Base-by-base conservation (phyloP, 2,797 vertebrate species). In the Crypturellus tataupa region DNA sequence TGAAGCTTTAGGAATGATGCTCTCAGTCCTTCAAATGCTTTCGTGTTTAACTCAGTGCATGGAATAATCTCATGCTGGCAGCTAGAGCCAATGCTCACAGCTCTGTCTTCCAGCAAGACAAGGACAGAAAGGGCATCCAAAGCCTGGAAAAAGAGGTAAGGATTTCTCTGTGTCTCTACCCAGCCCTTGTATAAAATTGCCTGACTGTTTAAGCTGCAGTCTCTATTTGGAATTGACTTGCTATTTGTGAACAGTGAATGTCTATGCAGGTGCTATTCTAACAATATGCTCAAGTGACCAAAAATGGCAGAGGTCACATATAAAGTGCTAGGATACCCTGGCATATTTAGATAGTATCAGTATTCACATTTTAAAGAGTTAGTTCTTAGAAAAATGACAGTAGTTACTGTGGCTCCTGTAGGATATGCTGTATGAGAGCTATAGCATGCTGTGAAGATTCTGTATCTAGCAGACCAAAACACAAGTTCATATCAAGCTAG, bases 1-100 rank as follows among this genome's bases (percentile, higher is more conserved):
- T 89, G 91, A 96, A 97, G 88, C 93, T 94, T 97, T 97, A 97
- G 97, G 96, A 97, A 98, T 95, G 92, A 95, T 97, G 97, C 96
- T 96, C 93, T 96, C 90, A 24, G 94, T 97, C 78, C 56, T 96
- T 87, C 90, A 83, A 96, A 93, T 1, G 16, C 56, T 95, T 93
- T 95, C 33, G 1, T 93, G 79, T 89, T 95, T 89, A 90, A 94
- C 13, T 90, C 82, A 60, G 88, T 70, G 76, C 81, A 85, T 78
- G 56, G 75, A 96, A 86, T 95, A 96, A 89, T 96, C 91, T 92
- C 37, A 16, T 84, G 67, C 78, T 96, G 91, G 85, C 91, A 93
- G 51, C 9, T 1, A 40, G 64, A 88, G 35, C 37, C 64, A 91
- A 23, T 27, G 40, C 40, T 73, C 68, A 89, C 51, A 76, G 12